Base-by-base conservation (phyloP, 2,113 vertebrate genomes). In the Muntiacus muntjak region DNA sequence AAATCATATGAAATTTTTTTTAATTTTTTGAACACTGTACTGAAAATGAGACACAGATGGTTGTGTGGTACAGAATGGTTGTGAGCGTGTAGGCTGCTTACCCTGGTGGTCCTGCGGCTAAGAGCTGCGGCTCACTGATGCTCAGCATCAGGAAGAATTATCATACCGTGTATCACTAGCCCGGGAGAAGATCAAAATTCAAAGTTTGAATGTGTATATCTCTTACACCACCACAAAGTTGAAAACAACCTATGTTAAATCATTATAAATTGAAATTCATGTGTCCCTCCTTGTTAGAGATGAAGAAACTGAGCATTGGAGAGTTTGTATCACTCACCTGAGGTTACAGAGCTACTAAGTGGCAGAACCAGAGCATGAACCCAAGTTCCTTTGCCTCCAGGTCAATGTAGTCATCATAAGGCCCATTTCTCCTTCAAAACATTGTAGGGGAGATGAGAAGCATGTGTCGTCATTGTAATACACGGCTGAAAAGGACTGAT, bases 381-480 rank as follows among this genome's bases (percentile, higher is more conserved):
- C 40, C 52, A 33, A 25, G 12, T 47, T 13, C 57, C 17, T 64
- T 58, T 52, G 57, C 12, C n/a, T 79, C 25, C 82, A 55, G 47
- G 36, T 50, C 33, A 1, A 5, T 33, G 21, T 2, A 76, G 30
- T 62, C 52, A 88, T 12, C n/a, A 33, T 5, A 40, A 1, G 16
- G 11, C 43, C 30, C n/a, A 5, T 28, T 55, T 83, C 79, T 84
- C 57, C 28, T 62, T 81, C 23, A 71, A 64, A 58, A 45, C 30
- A 25, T 62, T 6, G 58, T 36, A 36, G 17, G 62, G 4, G 25
- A 52, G n/a, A 52, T n/a, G 45, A 67, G 62, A 26, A 16, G 19
- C 30, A 40, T 5, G 11, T 0, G 1, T 28, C 25, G 17, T 33
- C 12, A 40, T 12, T 30, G 2, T 58, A 9, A 78, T 13, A 33